These are phyloP conservation scores for Sturnus vulgaris DNA, from an alignment of 2,113 vertebrate species.

Conservation along the genomic window DNA sequence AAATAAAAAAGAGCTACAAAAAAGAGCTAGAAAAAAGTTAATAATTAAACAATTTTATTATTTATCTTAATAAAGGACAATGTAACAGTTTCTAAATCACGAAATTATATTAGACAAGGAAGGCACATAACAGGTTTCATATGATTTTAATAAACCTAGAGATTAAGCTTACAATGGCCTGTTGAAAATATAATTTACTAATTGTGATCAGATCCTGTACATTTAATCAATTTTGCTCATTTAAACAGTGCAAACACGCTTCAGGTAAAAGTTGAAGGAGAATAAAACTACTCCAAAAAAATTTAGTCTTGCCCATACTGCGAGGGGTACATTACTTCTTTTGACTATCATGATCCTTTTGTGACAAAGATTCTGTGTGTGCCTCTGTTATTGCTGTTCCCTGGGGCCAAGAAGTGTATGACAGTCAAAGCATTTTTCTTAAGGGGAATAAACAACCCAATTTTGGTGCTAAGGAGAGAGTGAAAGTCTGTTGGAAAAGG, in stretches of 20 bases:
- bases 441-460: neutral
- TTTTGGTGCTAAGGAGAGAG: neutral
- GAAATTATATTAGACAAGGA: neutral
- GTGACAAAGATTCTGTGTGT: neutral
- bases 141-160: neutral
- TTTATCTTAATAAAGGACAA: neutral
- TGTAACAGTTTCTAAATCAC: neutral
- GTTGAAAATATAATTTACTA: neutral
- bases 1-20: neutral
- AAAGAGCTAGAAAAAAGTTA: neutral
- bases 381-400: neutral
- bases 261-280: neutral
- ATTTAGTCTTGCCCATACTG: neutral
- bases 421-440: neutral
- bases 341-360: neutral
- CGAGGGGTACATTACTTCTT: neutral
- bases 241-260: neutral
- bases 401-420: neutral
- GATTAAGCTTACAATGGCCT: neutral
- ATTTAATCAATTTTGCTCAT: neutral
- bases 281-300: neutral
- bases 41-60: neutral
- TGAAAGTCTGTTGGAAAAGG: neutral
- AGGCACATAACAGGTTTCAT: fast-evolving
- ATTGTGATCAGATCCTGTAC: neutral